These are phyloP conservation scores for Papilio helenus DNA, from an alignment of 1,140 invertebrate species.

Conservation along the genomic window DNA sequence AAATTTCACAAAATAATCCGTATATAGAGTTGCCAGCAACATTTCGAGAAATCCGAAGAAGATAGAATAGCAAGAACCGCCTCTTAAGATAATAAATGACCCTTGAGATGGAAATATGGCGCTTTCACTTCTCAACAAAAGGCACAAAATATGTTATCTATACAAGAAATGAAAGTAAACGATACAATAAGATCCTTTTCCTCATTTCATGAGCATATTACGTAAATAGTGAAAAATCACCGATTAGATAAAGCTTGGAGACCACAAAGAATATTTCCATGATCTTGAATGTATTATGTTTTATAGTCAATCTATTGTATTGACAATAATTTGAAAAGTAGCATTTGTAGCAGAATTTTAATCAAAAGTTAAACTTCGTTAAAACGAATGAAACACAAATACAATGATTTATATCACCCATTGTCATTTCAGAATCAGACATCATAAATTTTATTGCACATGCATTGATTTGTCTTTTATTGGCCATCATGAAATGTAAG, in stretches of 20 bases:
- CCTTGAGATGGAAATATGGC: slow-evolving; percentile 14
- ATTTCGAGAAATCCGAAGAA: slow-evolving; percentile 6
- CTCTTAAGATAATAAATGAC: slow-evolving; percentile 19
- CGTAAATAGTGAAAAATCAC: not conserved
- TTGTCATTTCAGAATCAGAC: not conserved
- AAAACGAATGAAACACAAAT: not conserved
- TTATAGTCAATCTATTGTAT: no score
- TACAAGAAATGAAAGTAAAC: slow-evolving; percentile 7
- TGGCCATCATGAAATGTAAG: not conserved
- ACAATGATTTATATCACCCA: not conserved
- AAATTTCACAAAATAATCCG: no score
- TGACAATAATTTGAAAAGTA: not conserved
- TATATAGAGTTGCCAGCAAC: not conserved
- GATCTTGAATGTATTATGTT: not conserved
- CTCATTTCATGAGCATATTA: not conserved
- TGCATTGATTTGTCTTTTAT: not conserved
- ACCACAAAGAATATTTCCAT: not conserved
- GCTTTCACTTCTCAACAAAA: slow-evolving; percentile 19
- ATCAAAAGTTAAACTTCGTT: not conserved
- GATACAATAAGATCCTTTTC: not conserved
- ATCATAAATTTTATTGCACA: not conserved
- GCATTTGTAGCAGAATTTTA: not conserved
- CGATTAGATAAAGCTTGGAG: not conserved
- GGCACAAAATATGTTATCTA: slow-evolving; percentile 4
- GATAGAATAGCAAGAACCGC: slow-evolving; percentile 3